Conservation (phyloP, 2,888 invertebrate genomes). For the Allophyes oxyacanthae region DNA sequence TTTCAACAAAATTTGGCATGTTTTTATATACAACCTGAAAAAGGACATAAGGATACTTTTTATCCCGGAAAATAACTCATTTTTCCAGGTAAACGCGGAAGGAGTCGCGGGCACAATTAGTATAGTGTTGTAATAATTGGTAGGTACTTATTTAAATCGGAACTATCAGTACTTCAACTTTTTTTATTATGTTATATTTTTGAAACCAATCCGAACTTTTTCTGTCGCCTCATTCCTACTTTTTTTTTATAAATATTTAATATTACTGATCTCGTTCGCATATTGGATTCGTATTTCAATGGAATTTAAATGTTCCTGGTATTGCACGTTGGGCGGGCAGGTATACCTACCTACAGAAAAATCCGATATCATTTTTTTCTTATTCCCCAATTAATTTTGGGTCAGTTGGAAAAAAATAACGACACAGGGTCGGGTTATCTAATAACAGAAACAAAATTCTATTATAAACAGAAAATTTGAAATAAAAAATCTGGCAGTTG, state of each 20-base stretch:
- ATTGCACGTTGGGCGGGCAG: slow-evolving; percentile 1
- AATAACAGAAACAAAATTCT: slow-evolving; percentile 27
- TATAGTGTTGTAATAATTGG: too few relatives aligned
- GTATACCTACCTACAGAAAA: slow-evolving; percentile 12
- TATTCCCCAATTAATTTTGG: slow-evolving; percentile 28
- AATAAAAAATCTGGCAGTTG: slow-evolving; percentile 1
- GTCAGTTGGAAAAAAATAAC: slow-evolving; percentile 8
- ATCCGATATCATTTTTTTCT: slow-evolving; percentile 12
- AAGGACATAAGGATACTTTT: too few relatives aligned
- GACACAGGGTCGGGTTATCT: slow-evolving; percentile 16
- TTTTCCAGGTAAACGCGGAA: too few relatives aligned
- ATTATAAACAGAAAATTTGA: slow-evolving; percentile 9
- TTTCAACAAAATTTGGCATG: too few relatives aligned
- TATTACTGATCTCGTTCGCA: neutral
- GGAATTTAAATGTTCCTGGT: slow-evolving; percentile 26
- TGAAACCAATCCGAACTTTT: too few relatives aligned
- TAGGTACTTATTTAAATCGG: too few relatives aligned
- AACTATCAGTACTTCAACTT: too few relatives aligned
- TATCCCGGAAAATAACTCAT: too few relatives aligned
- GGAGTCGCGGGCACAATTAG: too few relatives aligned
- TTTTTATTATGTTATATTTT: too few relatives aligned
- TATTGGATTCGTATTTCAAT: slow-evolving; percentile 10
- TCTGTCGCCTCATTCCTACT: too few relatives aligned
- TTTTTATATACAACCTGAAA: too few relatives aligned
- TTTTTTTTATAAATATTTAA: neutral